phyloP scores from a whole-genome alignment of 2,113 vertebrate genomes.

The Amazona vittata region DNA sequence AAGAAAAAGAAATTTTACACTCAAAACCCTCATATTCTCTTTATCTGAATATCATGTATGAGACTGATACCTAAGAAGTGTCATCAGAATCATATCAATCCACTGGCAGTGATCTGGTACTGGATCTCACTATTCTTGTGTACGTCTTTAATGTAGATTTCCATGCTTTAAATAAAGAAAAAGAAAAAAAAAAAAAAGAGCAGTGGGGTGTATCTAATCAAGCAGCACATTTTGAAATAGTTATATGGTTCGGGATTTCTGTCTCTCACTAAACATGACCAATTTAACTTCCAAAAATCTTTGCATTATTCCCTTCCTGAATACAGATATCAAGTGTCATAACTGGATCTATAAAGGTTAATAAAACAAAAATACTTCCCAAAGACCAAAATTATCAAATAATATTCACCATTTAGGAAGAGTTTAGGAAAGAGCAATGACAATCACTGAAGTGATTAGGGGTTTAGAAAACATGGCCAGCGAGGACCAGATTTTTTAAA shows the following conservation, averaged over 20 bases:
- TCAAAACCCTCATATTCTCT: rapidly evolving
- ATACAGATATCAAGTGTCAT: not conserved
- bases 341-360: not conserved
- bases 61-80: not conserved
- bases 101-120: not conserved
- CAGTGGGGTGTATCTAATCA: not conserved
- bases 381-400: not conserved
- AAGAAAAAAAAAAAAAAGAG: not conserved
- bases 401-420: not conserved
- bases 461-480: not conserved
- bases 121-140: not conserved
- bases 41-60: not conserved
- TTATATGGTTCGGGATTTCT: not conserved
- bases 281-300: not conserved
- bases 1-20: not conserved
- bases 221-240: not conserved
- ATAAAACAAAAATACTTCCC: not conserved
- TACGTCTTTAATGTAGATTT: not conserved
- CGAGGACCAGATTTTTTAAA: not conserved
- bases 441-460: not conserved
- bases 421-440: not conserved
- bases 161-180: not conserved
- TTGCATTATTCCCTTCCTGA: not conserved
- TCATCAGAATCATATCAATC: not conserved
- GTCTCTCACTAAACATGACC: not conserved